Conservation (phyloP, 2,888 invertebrate genomes). For the Orgyia antiqua region DNA sequence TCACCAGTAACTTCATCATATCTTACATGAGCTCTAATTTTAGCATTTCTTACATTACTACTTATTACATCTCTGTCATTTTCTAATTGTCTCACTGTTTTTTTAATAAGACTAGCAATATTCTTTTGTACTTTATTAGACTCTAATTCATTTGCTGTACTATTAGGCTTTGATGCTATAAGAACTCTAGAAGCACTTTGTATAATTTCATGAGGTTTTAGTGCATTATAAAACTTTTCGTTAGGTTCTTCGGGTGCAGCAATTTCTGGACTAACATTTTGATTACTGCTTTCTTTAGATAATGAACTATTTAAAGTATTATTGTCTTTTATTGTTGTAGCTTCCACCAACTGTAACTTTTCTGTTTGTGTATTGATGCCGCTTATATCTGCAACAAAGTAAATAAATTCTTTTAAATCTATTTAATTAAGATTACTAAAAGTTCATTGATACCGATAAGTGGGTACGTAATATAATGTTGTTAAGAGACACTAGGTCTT, state of each 20-base stretch:
- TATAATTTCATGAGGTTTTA: conserved; percentile 22
- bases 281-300: conserved; percentile 18
- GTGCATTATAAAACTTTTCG: conserved; percentile 32
- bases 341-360: conserved; percentile 16
- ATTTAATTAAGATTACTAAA: too few species aligned
- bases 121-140: conserved; percentile 30
- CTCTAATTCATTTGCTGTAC: conserved; percentile 39
- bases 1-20: conserved; percentile 69
- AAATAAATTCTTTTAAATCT: too few species aligned
- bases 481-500: too few species aligned
- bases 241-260: conserved; percentile 18
- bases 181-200: conserved; percentile 63
- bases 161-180: conserved; percentile 35
- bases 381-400: conserved; percentile 47
- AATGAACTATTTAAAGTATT: conserved; percentile 16
- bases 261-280: conserved; percentile 22
- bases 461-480: too few species aligned
- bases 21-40: conserved; percentile 49
- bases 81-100: conserved; percentile 31
- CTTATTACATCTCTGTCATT: conserved; percentile 24
- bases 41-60: conserved; percentile 37
- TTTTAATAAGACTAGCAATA: conserved; percentile 20
- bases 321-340: conserved; percentile 24
- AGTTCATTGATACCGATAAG: too few species aligned
- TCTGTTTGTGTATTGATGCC: conserved; percentile 39